These are phyloP conservation scores for Pterophyllum scalare DNA, from an alignment of 2,113 vertebrate species.

Conservation along the genomic window DNA sequence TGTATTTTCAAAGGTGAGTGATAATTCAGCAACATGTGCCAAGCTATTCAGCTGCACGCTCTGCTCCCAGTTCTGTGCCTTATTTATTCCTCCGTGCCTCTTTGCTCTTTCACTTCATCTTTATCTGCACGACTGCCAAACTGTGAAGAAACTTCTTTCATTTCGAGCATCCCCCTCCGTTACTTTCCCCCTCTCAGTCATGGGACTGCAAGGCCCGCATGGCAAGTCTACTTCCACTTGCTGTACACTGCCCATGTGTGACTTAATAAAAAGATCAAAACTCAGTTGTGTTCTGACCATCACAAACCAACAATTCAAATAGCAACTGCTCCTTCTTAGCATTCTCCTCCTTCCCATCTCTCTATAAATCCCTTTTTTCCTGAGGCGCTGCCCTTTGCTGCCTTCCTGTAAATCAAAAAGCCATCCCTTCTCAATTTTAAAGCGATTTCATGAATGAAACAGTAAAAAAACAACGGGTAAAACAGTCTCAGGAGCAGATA, in stretches of 20 bases:
- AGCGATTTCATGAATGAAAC: background rate
- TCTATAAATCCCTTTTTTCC: constrained; percentile 31
- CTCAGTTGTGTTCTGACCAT: constrained; percentile 20
- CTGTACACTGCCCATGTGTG: background rate
- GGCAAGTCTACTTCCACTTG: constrained; percentile 28
- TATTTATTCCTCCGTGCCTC: constrained; percentile 31
- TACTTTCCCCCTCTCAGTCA: background rate
- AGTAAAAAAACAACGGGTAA: background rate
- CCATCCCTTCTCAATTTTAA: constrained; percentile 24
- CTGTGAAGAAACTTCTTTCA: constrained; percentile 4
- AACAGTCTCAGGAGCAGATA: background rate
- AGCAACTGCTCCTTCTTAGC: constrained; percentile 15
- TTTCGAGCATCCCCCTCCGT: constrained; percentile 2
- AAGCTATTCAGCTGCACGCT: constrained; percentile 6
- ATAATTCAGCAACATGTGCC: constrained; percentile 64
- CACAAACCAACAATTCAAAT: background rate
- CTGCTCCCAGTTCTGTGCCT: constrained; percentile 14
- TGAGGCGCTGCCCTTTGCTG: constrained; percentile 23
- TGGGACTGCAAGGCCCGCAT: constrained; percentile 57
- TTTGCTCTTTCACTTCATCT: constrained; percentile 30
- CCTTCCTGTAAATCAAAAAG: constrained; percentile 32
- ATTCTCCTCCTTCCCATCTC: constrained; percentile 1
- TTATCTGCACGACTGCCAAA: constrained; percentile 37
- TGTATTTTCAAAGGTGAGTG: constrained; percentile 53
- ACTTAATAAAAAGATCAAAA: background rate